Base-by-base conservation (phyloP, 2,888 invertebrate genomes). In the Drosophila flavopinicola region DNA sequence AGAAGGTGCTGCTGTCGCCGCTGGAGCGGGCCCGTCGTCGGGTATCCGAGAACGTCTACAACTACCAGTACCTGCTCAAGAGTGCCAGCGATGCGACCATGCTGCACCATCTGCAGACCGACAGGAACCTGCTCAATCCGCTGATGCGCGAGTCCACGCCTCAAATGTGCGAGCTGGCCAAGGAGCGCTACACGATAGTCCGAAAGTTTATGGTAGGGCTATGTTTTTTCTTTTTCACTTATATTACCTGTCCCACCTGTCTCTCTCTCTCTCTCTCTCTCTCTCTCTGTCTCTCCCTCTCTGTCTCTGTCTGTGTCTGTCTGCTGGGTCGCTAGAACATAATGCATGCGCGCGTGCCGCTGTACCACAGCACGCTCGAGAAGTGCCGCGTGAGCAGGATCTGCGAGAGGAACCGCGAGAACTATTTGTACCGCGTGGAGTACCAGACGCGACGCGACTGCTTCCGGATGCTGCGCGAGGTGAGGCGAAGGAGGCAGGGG, bases 371-470 rank as follows among this genome's bases (percentile, higher is more conserved):
- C 23, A 59, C 61, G 13, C 47, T 66, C 27, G 53, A 60, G 5
- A 78, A 70, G 20, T 75, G 75, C 52, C 77, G 76, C 0, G 58
- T 73, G 35, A 63, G 58, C 24, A 52, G 47, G 25, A 41, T 73
- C 0, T 64, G 64, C 17, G 66, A 66, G 11, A 60, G 56, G 32
- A 70, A 77, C 3, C 75, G 64, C 0, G 78, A 87, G 48, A 61
- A 66, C 1, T 75, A 84, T 39, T 54, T 90, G 6, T 85, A 72
- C 54, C 79, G 76, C 1, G 49, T 88, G 10, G 88, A 88, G 44
- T 75, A 88, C 52, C 88, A 88, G 51, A 89, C 88, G 0, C 78
- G 89, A 0, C 85, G 89, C 0, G 85, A 86, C 47, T 89, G 90
- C 78, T 57, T 86, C 17, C 80, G 84, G 7, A 88, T 90, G 59